Conservation (phyloP, 2,113 vertebrate genomes). For the Orycteropus afer region DNA sequence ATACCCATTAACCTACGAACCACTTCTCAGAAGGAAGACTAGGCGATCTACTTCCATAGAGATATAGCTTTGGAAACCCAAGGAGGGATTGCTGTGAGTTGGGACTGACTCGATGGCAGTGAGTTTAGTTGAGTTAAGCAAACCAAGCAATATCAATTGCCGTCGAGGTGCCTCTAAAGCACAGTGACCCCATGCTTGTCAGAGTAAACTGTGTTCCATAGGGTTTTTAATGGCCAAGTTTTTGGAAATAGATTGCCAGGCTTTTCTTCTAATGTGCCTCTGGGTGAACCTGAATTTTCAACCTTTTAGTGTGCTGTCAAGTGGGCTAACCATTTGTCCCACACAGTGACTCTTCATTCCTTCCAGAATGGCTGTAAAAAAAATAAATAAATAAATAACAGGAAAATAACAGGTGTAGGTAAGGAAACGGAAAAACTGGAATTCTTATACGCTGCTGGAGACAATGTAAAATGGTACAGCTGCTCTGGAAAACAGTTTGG, state of each 20-base stretch:
- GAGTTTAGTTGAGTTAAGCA: no score
- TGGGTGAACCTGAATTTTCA: background rate
- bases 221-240: background rate
- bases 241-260: background rate
- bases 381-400: background rate
- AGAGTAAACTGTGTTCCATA: background rate
- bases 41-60: no score
- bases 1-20: no score
- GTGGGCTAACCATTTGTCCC: background rate
- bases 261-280: background rate
- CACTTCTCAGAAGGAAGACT: no score
- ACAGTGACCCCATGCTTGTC: background rate
- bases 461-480: background rate
- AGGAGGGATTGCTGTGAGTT: no score
- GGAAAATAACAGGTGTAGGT: background rate
- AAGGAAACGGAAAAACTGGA: background rate
- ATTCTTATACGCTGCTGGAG: background rate
- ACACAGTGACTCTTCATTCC: background rate
- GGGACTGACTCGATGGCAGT: no score
- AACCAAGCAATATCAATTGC: background rate
- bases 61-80: no score
- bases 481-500: constrained; percentile 13
- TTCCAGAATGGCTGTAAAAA: background rate
- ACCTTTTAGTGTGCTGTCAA: background rate
- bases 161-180: background rate